phyloP scores from a whole-genome alignment of 2,888 invertebrate species.

The Oscheius myriophilus region DNA sequence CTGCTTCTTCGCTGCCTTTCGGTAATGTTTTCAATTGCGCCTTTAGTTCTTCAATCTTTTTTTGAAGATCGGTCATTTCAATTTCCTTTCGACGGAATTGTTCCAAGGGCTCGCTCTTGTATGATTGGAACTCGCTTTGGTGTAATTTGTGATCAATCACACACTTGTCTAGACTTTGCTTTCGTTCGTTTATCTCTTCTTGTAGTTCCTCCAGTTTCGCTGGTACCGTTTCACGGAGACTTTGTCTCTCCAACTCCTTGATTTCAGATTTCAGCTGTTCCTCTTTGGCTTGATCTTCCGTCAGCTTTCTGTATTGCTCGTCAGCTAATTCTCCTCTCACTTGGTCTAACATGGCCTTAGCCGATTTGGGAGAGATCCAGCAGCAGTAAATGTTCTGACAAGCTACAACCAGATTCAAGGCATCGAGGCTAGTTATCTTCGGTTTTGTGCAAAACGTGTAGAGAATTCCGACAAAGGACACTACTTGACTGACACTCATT shows the following conservation, averaged over 20 bases:
- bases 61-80: not conserved
- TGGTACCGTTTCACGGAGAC: no score
- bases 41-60: not conserved
- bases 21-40: not conserved
- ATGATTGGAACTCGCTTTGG: no score
- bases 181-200: not conserved
- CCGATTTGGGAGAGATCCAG: conserved; percentile 4
- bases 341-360: conserved; percentile 2
- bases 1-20: not conserved
- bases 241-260: not conserved
- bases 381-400: conserved; percentile 9
- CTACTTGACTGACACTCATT: conserved; percentile 4
- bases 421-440: conserved; percentile 8
- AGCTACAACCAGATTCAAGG: conserved; percentile 8
- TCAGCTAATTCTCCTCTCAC: not conserved
- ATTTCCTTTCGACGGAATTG: not conserved
- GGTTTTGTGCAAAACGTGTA: conserved; percentile 1
- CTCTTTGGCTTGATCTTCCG: not conserved
- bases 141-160: not conserved
- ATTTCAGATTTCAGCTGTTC: not conserved
- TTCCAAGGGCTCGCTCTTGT: not conserved
- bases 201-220: not conserved
- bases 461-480: conserved; percentile 5
- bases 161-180: not conserved
- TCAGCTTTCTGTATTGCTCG: not conserved